Conservation (phyloP, 2,113 vertebrate genomes). For the Bubo bubo region DNA sequence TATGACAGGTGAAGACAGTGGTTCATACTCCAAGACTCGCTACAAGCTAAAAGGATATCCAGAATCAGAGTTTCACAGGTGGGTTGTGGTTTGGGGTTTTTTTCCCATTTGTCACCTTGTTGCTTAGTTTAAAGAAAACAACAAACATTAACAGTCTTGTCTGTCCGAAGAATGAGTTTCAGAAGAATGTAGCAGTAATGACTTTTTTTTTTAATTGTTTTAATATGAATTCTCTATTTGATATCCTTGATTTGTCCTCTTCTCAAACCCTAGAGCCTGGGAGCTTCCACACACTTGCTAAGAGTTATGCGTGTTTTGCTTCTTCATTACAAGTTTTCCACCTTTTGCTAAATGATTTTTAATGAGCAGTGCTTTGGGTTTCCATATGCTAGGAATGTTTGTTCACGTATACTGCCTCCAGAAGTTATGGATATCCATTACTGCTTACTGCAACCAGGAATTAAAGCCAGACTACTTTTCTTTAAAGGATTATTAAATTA, state of each 20-base stretch:
- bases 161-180: slow-evolving; percentile 52
- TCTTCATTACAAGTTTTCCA: slow-evolving; percentile 53
- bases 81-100: background rate
- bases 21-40: slow-evolving; percentile 55
- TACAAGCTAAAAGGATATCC: slow-evolving; percentile 48
- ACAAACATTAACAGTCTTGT: slow-evolving; percentile 4
- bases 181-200: slow-evolving; percentile 29
- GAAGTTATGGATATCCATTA: background rate
- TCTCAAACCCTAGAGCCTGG: slow-evolving; percentile 55
- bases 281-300: slow-evolving; percentile 54
- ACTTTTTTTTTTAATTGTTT: background rate
- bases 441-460: slow-evolving; percentile 9
- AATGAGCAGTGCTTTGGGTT: slow-evolving; percentile 26
- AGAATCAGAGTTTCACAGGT: slow-evolving; percentile 46
- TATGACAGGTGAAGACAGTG: slow-evolving; percentile 47
- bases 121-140: slow-evolving; percentile 5
- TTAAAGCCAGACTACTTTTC: background rate
- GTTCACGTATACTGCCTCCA: slow-evolving; percentile 12
- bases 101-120: slow-evolving; percentile 42
- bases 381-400: slow-evolving; percentile 7
- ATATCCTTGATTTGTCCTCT: slow-evolving; percentile 48
- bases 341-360: slow-evolving; percentile 42
- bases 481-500: background rate
- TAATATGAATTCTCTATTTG: slow-evolving; percentile 14
- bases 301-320: background rate